phyloP scores from a whole-genome alignment of 2,888 invertebrate species.

The Lepidochrysops patricia region DNA sequence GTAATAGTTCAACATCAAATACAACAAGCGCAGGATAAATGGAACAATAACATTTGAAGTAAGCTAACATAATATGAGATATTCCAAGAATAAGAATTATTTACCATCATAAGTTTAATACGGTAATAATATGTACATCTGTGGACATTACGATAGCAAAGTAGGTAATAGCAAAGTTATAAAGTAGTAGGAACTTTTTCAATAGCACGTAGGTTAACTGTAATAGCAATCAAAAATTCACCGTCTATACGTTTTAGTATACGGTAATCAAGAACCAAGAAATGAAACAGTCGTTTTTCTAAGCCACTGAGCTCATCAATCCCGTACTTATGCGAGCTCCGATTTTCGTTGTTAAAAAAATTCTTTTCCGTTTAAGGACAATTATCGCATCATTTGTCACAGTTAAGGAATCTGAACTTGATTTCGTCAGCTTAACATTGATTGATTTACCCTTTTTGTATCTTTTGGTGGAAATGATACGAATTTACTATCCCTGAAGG shows the following conservation, averaged over 20 bases:
- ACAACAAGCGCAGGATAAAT: neutral
- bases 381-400: constrained; percentile 70
- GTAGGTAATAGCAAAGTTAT: no score
- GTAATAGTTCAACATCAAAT: neutral
- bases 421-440: constrained; percentile 62
- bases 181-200: no score
- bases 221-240: no score
- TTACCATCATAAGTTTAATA: no score
- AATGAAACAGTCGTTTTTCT: constrained; percentile 43
- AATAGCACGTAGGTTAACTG: no score
- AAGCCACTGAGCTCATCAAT: constrained; percentile 59
- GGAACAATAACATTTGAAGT: neutral
- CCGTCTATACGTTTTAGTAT: constrained; percentile 24
- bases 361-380: constrained; percentile 48
- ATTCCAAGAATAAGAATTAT: no score
- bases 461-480: constrained; percentile 22
- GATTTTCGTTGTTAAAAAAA: constrained; percentile 41
- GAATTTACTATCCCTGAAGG: neutral
- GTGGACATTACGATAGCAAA: no score
- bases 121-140: no score
- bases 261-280: constrained; percentile 42
- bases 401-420: constrained; percentile 44
- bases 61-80: neutral
- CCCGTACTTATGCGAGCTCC: constrained; percentile 51
- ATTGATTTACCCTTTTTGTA: constrained; percentile 53